phyloP scores from a whole-genome alignment of 2,797 vertebrate species.

The Gambusia yucatana region DNA sequence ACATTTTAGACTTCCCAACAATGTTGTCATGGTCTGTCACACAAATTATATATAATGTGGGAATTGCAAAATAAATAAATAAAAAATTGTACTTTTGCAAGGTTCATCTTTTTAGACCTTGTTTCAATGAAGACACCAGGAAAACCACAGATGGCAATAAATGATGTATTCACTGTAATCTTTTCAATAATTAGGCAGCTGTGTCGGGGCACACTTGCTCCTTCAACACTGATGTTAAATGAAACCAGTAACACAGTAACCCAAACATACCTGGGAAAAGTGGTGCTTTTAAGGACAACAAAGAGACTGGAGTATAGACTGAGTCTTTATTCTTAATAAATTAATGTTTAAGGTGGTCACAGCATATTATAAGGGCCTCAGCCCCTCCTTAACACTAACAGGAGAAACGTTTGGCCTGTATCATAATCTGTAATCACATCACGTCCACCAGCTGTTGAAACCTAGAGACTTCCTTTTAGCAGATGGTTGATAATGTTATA shows the following conservation, averaged over 20 bases:
- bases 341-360: slow-evolving; percentile 64
- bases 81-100: not conserved
- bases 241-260: not conserved
- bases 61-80: too few species aligned
- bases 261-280: not conserved
- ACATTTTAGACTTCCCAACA: not conserved
- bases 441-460: slow-evolving; percentile 33
- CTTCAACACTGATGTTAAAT: too few species aligned
- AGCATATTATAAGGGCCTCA: slow-evolving; percentile 52
- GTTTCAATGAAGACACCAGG: not conserved
- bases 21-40: not conserved
- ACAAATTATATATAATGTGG: not conserved
- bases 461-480: slow-evolving; percentile 37
- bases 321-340: slow-evolving; percentile 80
- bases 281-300: slow-evolving; percentile 3
- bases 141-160: not conserved
- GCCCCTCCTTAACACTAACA: slow-evolving; percentile 37
- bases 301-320: slow-evolving; percentile 31
- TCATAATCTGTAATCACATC: slow-evolving; percentile 31
- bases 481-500: slow-evolving; percentile 48
- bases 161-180: not conserved
- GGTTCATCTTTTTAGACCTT: not conserved
- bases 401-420: slow-evolving; percentile 21
- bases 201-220: not conserved
- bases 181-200: not conserved